These are phyloP conservation scores for Intellagama lesueurii DNA, from an alignment of 2,797 vertebrate species.

Conservation along the genomic window DNA sequence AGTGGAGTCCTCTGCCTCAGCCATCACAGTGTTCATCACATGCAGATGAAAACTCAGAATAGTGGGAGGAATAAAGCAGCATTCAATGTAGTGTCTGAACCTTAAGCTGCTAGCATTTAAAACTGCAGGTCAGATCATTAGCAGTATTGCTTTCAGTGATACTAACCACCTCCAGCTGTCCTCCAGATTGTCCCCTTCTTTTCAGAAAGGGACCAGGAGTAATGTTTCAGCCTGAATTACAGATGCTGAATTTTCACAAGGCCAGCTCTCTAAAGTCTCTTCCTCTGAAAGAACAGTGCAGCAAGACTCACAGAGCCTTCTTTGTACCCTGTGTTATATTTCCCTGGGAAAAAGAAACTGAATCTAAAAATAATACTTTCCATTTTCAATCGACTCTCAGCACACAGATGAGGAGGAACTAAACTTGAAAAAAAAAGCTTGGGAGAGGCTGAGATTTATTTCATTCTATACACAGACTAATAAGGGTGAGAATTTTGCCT, in stretches of 20 bases:
- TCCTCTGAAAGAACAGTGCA: slow-evolving; percentile 41
- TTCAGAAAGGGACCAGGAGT: slow-evolving; percentile 44
- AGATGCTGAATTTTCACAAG: slow-evolving; percentile 30
- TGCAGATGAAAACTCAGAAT: background rate
- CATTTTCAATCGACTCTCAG: background rate
- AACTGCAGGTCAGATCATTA: slow-evolving; percentile 39
- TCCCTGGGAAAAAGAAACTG: slow-evolving; percentile 15
- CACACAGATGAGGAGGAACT: background rate
- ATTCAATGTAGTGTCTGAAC: background rate
- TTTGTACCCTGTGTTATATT: background rate
- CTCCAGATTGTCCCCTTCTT: slow-evolving; percentile 36
- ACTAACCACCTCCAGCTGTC: slow-evolving; percentile 12
- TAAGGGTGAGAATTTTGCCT: background rate
- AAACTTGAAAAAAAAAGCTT: background rate
- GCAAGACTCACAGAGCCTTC: background rate
- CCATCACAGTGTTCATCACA: background rate
- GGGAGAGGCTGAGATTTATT: rapidly evolving
- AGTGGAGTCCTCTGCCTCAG: background rate
- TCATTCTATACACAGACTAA: rapidly evolving
- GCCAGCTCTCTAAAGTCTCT: background rate
- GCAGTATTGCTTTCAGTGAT: slow-evolving; percentile 48
- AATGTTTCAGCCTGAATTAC: slow-evolving; percentile 25
- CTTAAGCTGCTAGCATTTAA: background rate
- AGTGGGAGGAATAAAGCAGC: background rate
- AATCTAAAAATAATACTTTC: background rate